Base-by-base conservation (phyloP, 2,888 invertebrate genomes). In the Lasiommata megera region DNA sequence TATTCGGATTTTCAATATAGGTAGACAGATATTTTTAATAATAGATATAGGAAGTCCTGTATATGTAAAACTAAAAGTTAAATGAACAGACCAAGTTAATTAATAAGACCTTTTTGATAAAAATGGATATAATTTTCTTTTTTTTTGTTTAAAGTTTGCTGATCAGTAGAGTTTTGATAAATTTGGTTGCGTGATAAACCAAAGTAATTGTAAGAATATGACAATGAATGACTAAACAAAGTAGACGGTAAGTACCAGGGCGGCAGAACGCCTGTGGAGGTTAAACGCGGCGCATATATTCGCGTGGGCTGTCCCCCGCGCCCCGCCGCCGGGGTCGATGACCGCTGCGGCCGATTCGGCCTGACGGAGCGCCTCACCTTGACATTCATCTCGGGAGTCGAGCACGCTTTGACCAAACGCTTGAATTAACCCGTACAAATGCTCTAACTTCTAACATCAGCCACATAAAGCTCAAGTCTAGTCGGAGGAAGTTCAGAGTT, bases 291-390 rank as follows among this genome's bases (percentile, higher is more conserved):
- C 82, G 80, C 79, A 82, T 82, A 84, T 86, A 87, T 88, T 88
- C 85, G 88, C 88, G 88, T 88, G 84, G 86, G 87, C 82, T 80
- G 83, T 71, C 77, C 78, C 78, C 80, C 81, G 77, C 62, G 44
- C 72, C 73, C 44, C 73, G 68, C 68, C 70, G 68, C 63, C 71
- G 69, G 79, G 90, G 87, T 89, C 88, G 82, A 83, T 77, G 88
- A 85, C 88, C 81, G 78, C 80, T 74, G 79, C 81, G 78, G 86
- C 82, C 87, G 87, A 84, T 88, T 88, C 87, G 88, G 88, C 84
- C 86, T n/a, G 84, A 73, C 83, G 82, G 85, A 84, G 82, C 82
- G 82, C 87, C 88, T 90, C 88, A 89, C 90, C 89, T 90, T 90
- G 90, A 90, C 90, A 90, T 90, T 90, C 89, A 88, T 90, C 89